phyloP scores from a whole-genome alignment of 1,140 invertebrate genomes.

The Teleogryllus occipitalis region DNA sequence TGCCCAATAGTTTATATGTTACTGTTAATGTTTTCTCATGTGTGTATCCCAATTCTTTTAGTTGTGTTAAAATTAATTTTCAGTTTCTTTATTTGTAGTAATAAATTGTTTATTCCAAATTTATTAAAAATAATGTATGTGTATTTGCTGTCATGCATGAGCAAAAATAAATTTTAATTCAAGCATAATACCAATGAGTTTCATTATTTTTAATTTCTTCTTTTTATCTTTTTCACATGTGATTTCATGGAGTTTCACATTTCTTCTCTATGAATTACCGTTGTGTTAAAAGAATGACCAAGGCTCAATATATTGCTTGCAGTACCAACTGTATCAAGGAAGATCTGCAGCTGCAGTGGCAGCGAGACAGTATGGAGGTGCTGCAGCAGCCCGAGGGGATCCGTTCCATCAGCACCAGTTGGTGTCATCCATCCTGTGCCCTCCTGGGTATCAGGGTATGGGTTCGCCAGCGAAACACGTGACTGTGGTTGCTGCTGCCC shows the following conservation, averaged over 20 bases:
- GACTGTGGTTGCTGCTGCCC: constrained; percentile 69
- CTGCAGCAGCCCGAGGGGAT: constrained; percentile 51
- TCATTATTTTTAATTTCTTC: too few relatives aligned
- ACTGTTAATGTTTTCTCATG: background rate
- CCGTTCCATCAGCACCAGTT: constrained; percentile 74
- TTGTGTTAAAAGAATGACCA: too few relatives aligned
- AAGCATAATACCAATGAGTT: too few relatives aligned
- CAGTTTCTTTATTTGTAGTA: background rate
- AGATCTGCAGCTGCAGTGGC: constrained; percentile 46
- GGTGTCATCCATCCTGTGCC: constrained; percentile 86
- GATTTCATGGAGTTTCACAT: too few relatives aligned
- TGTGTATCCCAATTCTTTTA: background rate
- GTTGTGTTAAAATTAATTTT: background rate
- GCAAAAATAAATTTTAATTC: too few relatives aligned
- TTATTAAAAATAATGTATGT: background rate
- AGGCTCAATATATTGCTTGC: constrained; percentile 29
- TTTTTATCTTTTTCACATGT: too few relatives aligned
- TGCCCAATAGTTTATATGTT: background rate
- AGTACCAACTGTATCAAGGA: constrained; percentile 85
- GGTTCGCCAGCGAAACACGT: constrained; percentile 80
- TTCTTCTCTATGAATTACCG: too few relatives aligned
- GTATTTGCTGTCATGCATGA: background rate
- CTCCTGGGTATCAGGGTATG: constrained; percentile 72
- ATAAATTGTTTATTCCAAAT: background rate
- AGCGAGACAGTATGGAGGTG: constrained; percentile 51